Conservation (phyloP, 1,140 invertebrate species). For the Condylostylus longicornis region DNA sequence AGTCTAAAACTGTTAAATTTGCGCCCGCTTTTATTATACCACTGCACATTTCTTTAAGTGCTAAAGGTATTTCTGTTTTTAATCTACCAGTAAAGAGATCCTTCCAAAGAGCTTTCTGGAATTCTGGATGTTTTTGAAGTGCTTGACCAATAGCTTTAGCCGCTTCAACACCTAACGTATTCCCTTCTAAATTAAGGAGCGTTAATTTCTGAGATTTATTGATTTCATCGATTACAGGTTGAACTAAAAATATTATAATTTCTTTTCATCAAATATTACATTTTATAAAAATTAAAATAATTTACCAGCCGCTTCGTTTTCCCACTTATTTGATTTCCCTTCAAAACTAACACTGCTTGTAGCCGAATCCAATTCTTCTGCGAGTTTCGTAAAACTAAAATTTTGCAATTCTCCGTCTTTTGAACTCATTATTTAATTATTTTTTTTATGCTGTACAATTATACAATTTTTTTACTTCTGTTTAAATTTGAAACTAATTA, state of each 20-base stretch:
- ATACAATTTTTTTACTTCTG: no score
- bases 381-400: constrained; percentile 14
- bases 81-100: constrained; percentile 91
- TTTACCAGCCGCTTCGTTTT: constrained; percentile 53
- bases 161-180: constrained; percentile 80
- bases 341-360: constrained; percentile 44
- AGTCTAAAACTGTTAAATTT: constrained; percentile 68
- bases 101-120: constrained; percentile 80
- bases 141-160: constrained; percentile 70
- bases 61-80: constrained; percentile 87
- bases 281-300: constrained; percentile 24
- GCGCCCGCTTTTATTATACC: constrained; percentile 69
- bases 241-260: constrained; percentile 35
- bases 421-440: no score
- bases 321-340: constrained; percentile 47
- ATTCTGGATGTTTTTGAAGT: constrained; percentile 54
- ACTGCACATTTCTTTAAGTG: constrained; percentile 53
- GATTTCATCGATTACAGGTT: constrained; percentile 48
- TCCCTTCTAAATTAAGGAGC: constrained; percentile 78
- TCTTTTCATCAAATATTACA: constrained; percentile 1
- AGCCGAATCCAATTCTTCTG: background rate
- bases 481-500: no score
- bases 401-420: no score
- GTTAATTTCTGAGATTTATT: constrained; percentile 42
- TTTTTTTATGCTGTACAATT: no score